Evolutionary conservation across 1,140 invertebrate genomes (phyloP).

Genomic region (Heliconius melpomene): DNA sequence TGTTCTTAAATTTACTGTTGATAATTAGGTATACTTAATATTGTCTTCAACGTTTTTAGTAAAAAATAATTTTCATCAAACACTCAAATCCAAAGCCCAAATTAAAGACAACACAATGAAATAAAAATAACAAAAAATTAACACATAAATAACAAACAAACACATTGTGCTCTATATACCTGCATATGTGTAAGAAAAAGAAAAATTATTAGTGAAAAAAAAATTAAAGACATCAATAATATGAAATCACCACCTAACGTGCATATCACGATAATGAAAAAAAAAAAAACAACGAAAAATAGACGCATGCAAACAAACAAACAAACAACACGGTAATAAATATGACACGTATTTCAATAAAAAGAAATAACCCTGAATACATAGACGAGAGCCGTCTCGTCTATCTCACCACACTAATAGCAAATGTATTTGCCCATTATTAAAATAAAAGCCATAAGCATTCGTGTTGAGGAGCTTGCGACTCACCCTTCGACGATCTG

Average conservation of each 20-base stretch:
- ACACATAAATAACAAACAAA: slow-evolving; percentile 3
- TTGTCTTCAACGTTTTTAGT: no score
- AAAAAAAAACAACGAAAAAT: neutral
- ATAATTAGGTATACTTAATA: no score
- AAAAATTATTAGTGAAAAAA: neutral
- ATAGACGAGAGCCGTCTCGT: no score
- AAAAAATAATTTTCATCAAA: neutral
- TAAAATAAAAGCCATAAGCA: no score
- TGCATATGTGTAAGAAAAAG: neutral
- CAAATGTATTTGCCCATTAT: no score
- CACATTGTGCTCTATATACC: neutral
- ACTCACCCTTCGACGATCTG: neutral
- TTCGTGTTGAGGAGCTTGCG: no score
- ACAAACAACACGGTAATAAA: neutral
- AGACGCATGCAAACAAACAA: neutral
- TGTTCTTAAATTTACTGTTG: no score
- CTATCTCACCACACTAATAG: no score
- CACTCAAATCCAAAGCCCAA: slow-evolving; percentile 2
- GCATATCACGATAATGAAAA: neutral
- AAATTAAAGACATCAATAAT: neutral
- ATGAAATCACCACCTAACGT: neutral
- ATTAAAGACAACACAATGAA: slow-evolving; percentile 12
- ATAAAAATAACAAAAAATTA: neutral
- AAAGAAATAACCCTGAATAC: neutral
- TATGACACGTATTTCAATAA: neutral